A percentile compares a stretch with the other conserved stretches of the same genome.
These are phyloP conservation scores for Agapornis roseicollis DNA, from an alignment of 2,113 vertebrate species.

Conservation along the genomic window DNA sequence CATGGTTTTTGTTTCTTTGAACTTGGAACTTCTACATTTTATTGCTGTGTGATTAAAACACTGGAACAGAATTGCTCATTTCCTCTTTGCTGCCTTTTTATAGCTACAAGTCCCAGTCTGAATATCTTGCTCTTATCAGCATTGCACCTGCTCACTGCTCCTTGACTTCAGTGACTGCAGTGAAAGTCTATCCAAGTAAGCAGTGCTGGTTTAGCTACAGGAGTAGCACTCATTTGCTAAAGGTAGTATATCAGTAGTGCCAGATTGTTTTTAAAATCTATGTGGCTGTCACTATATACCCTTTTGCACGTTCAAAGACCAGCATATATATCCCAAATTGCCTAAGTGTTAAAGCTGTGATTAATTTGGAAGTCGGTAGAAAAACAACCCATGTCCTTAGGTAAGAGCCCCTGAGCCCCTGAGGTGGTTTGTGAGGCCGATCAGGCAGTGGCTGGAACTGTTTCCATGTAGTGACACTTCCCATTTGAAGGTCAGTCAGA, in stretches of 20 bases:
- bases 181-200: neutral
- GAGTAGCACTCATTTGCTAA: neutral
- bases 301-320: neutral
- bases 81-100: conserved; percentile 41
- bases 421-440: neutral
- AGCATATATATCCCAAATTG: neutral
- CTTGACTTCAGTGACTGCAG: neutral
- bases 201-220: neutral
- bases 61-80: conserved; percentile 29
- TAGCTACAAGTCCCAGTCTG: neutral
- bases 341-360: neutral
- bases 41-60: conserved; percentile 43
- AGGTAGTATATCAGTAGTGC: neutral
- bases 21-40: conserved; percentile 15
- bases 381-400: neutral
- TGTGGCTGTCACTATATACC: neutral
- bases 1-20: conserved; percentile 39
- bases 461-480: neutral
- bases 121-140: neutral
- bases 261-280: neutral
- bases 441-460: neutral
- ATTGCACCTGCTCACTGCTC: neutral
- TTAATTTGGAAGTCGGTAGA: neutral
- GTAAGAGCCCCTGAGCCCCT: neutral
- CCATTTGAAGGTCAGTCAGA: neutral